phyloP scores from a whole-genome alignment of 1,140 invertebrate genomes.

The Caenorhabditis inopinata region DNA sequence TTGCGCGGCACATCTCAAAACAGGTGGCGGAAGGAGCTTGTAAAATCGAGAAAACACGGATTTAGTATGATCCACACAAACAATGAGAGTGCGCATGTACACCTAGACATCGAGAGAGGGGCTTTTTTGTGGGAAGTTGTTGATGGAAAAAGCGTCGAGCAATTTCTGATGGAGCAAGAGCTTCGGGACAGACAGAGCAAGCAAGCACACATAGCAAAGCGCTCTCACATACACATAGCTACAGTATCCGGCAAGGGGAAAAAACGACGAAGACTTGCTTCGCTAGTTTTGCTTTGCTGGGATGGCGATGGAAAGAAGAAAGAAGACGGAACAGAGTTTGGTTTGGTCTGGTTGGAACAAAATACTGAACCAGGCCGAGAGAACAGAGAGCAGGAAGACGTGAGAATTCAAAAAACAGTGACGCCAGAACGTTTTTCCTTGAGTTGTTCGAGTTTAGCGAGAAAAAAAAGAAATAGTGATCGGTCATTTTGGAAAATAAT shows the following conservation, averaged over 20 bases:
- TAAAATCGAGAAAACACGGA: not conserved
- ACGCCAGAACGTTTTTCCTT: not conserved
- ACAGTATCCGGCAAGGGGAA: slow-evolving; percentile 12
- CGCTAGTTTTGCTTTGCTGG: slow-evolving; percentile 9
- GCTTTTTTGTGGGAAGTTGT: not conserved
- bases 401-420: not conserved
- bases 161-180: not conserved
- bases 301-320: not conserved
- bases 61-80: slow-evolving; percentile 14
- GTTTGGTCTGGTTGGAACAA: slow-evolving; percentile 18
- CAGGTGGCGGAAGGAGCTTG: too few species aligned
- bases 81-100: not conserved
- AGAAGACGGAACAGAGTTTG: not conserved
- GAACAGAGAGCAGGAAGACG: not conserved
- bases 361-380: not conserved
- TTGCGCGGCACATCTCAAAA: not conserved
- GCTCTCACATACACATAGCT: slow-evolving; percentile 29
- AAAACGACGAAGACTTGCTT: slow-evolving; percentile 26
- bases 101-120: not conserved
- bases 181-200: slow-evolving; percentile 22
- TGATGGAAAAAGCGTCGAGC: slow-evolving; percentile 3
- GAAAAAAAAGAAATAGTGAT: not conserved
- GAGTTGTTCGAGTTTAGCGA: not conserved
- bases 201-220: slow-evolving; percentile 22
- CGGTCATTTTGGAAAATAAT: not conserved